These are phyloP conservation scores for Eulacestoma nigropectus DNA, from an alignment of 2,113 vertebrate genomes.

Conservation along the genomic window DNA sequence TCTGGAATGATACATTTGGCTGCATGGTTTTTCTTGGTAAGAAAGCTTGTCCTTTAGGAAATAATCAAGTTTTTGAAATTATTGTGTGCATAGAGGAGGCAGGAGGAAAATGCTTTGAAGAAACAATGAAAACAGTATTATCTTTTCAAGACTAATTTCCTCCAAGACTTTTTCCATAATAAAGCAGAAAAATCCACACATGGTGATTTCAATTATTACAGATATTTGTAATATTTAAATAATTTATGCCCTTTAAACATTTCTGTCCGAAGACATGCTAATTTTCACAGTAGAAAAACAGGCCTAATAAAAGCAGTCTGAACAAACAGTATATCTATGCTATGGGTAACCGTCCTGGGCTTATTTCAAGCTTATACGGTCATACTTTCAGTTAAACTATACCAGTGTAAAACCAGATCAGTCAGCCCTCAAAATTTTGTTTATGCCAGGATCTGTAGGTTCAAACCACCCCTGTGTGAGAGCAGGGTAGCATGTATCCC, in stretches of 20 bases:
- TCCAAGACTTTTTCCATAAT: slow-evolving; percentile 11
- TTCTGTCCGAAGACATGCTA: slow-evolving; percentile 1
- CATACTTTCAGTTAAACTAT: background rate
- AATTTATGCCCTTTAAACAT: background rate
- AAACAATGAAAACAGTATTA: slow-evolving; percentile 45
- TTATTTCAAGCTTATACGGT: background rate
- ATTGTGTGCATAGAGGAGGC: background rate
- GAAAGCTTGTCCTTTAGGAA: slow-evolving; percentile 58
- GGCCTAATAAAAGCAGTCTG: slow-evolving; percentile 17
- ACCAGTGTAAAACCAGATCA: background rate
- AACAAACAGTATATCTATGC: background rate
- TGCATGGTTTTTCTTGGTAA: slow-evolving; percentile 53
- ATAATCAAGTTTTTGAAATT: slow-evolving; percentile 60
- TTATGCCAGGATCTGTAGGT: background rate
- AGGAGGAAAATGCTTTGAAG: slow-evolving; percentile 31
- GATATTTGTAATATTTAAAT: slow-evolving; percentile 16
- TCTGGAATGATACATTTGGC: slow-evolving; percentile 57
- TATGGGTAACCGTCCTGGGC: background rate
- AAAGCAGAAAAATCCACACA: background rate
- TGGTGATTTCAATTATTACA: background rate
- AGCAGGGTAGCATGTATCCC: background rate
- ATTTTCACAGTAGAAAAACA: slow-evolving; percentile 22
- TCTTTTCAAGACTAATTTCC: slow-evolving; percentile 44
- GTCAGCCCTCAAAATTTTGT: background rate
- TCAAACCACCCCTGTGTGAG: background rate